Evolutionary conservation across 2,888 invertebrate species (phyloP).

Genomic region (Corbicula japonica): DNA sequence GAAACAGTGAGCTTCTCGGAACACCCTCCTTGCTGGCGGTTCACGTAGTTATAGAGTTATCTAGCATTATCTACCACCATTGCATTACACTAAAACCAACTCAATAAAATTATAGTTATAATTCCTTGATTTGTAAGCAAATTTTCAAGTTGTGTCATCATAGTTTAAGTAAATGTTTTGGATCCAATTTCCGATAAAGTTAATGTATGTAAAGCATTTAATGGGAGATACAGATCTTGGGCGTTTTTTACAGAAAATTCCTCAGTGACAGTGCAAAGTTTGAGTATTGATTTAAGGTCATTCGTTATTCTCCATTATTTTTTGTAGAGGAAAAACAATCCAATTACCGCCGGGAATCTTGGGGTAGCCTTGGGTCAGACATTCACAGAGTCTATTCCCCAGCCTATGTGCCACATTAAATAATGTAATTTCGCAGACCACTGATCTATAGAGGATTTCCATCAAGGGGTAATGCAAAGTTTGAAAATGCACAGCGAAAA

Average conservation of each 20-base stretch:
- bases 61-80: no score
- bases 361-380: constrained; percentile 53
- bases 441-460: constrained; percentile 53
- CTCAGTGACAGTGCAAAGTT: constrained; percentile 9
- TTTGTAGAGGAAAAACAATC: constrained; percentile 55
- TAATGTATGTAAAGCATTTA: no score
- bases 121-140: constrained; percentile 3
- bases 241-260: no score
- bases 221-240: no score
- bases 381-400: constrained; percentile 40
- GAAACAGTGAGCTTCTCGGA: no score
- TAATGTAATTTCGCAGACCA: constrained; percentile 70
- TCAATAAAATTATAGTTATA: constrained; percentile 6
- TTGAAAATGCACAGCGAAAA: constrained; percentile 39
- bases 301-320: constrained; percentile 49
- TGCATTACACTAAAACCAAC: no score
- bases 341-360: constrained; percentile 44
- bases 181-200: no score
- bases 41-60: no score
- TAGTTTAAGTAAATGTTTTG: no score
- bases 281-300: constrained; percentile 16
- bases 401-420: constrained; percentile 62
- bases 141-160: no score
- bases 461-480: constrained; percentile 65
- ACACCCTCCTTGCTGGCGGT: no score